These are phyloP conservation scores for Holothuria leucospilota DNA, from an alignment of 53 echinoderm and acorn worm genomes.

Conservation along the genomic window DNA sequence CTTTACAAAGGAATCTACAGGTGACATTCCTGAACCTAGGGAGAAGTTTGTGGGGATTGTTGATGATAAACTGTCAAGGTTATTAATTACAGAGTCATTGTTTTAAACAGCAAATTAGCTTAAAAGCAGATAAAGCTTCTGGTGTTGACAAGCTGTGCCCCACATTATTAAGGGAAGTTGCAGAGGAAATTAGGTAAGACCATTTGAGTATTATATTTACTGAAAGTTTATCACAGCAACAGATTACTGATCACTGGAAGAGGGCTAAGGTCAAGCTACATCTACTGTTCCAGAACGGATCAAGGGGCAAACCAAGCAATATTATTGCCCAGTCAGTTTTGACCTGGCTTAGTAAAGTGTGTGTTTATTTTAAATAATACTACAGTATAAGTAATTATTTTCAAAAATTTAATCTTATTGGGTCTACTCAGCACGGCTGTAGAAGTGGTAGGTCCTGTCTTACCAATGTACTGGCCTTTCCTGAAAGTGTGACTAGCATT, in stretches of 20 bases:
- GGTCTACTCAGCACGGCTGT: constrained; percentile 16
- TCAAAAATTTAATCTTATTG: background rate
- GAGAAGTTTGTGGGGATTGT: background rate
- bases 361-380: constrained; percentile 27
- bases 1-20: background rate
- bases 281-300: background rate
- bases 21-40: background rate
- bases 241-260: constrained; percentile 1
- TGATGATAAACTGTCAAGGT: background rate
- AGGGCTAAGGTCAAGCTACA: background rate
- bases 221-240: background rate
- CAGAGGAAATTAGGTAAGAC: constrained; percentile 20
- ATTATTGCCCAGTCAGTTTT: constrained; percentile 4
- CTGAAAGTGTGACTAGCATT: no score
- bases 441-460: constrained; percentile 43
- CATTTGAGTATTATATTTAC: no score
- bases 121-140: background rate
- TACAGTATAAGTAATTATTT: constrained; percentile 28
- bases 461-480: no score
- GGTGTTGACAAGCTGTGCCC: no score
- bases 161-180: no score
- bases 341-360: background rate
- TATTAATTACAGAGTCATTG: background rate
- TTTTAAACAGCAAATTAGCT: background rate
- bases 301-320: background rate